These are phyloP conservation scores for Nothocercus julius DNA, from an alignment of 2,113 vertebrate genomes.

Conservation along the genomic window DNA sequence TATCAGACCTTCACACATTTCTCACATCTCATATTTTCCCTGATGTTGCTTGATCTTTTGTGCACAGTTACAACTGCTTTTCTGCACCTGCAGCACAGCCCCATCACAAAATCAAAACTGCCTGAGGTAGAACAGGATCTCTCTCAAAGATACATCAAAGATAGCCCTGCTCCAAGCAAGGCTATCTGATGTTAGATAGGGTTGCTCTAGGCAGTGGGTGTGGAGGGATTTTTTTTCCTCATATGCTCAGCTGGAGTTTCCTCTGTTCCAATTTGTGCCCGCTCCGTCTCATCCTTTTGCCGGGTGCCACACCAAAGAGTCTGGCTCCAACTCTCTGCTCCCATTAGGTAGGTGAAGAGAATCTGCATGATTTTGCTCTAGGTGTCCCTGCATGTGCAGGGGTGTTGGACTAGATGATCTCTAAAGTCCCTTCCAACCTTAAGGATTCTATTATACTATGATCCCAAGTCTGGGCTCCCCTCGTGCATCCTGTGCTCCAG, in stretches of 20 bases:
- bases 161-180: neutral
- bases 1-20: neutral
- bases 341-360: neutral
- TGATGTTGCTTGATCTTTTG: constrained; percentile 20
- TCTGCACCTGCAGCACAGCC: neutral
- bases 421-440: no score
- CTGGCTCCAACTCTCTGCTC: neutral
- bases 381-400: no score
- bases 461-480: neutral
- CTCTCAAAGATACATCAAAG: neutral
- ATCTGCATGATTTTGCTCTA: neutral
- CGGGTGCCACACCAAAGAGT: neutral
- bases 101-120: neutral
- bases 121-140: neutral
- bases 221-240: neutral
- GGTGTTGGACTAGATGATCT: no score
- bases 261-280: neutral
- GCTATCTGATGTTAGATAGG: neutral
- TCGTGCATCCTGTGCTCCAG: neutral
- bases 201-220: neutral
- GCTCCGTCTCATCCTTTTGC: neutral
- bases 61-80: neutral
- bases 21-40: neutral
- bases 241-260: neutral
- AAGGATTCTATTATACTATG: no score